Conservation (phyloP, 2,797 vertebrate genomes). For the Amazona ochrocephala region DNA sequence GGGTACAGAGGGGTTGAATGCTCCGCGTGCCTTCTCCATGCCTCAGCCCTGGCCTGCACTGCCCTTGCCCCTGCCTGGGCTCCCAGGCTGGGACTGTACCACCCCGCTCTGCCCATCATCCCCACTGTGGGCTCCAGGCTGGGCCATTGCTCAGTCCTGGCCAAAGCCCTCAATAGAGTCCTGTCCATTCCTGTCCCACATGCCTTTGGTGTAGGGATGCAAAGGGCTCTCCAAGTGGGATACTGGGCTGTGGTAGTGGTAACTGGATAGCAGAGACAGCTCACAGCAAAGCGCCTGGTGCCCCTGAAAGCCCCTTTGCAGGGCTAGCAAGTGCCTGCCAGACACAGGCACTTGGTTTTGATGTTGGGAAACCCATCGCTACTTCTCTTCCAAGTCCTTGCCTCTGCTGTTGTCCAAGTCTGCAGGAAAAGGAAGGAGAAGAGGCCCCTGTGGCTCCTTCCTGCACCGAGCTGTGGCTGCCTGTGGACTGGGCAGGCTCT, state of each 20-base stretch:
- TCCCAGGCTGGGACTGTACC: neutral
- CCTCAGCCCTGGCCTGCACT: neutral
- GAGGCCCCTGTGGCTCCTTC: neutral
- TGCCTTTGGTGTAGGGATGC: neutral
- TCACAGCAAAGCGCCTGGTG: neutral
- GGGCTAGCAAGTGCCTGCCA: rapidly evolving
- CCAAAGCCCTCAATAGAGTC: rapidly evolving
- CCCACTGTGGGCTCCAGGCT: neutral
- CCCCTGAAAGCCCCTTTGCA: rapidly evolving
- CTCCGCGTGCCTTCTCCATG: neutral
- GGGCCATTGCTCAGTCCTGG: neutral
- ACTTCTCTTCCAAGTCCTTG: neutral
- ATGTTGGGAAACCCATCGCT: neutral
- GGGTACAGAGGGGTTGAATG: neutral
- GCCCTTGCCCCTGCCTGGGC: neutral
- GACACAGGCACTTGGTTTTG: neutral
- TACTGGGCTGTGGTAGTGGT: neutral
- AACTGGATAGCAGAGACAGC: neutral
- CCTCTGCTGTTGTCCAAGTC: neutral
- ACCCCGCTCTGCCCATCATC: rapidly evolving
- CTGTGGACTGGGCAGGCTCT: rapidly evolving
- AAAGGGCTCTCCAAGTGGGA: rapidly evolving
- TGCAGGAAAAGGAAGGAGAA: slow-evolving; percentile 19
- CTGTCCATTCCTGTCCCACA: neutral
- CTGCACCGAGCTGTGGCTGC: neutral